Evolutionary conservation across 1,140 invertebrate species (phyloP), one percentile per base, ranked within the genome.

Genomic region (Metaphire vulgaris): DNA sequence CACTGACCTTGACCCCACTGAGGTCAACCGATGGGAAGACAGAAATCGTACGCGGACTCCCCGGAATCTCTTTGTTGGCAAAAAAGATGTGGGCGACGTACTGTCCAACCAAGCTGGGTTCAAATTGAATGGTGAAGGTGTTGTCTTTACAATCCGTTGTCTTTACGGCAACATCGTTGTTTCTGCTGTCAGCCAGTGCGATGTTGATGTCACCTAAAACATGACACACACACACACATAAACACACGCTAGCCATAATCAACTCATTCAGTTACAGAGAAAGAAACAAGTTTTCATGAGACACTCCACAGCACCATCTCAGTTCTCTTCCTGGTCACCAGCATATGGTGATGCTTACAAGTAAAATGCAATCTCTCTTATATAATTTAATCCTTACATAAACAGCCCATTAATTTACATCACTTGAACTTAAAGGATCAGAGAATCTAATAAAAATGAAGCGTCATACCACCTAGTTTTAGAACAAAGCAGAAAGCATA

Each of bases 131-230:
- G 26, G 34, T 67, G 80, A 91, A 92, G 0, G 91, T 92, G 66
- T 89, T 90, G 84, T 93, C 91, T 56, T 91, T 89, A 81, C 92
- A 92, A 78, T 93, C 90, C n/a, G 89, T 89, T 2, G 93, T 84
- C 56, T 90, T 87, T 69, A 92, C 86, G 1, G 91, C 91, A 33
- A 93, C 85, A 77, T 90, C 80, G 34, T 82, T 87, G 6, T 89
- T 90, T 41, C 91, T 90, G 64, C 92, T 90, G 79, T 91, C 90
- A 12, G 88, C 85, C 56, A 94, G 85, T 69, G 88, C 85, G 0
- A 93, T 89, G 76, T 90, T 87, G 0, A 93, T 82, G 70, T 92
- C 90, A 34, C 87, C 87, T 77, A 84, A 82, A 65, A 87, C 87
- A 64, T 31, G 0, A 12, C 69, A 71, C 33, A 2, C 0, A 71